Base-by-base conservation (phyloP, 2,797 vertebrate species). In the Chelonia mydas region DNA sequence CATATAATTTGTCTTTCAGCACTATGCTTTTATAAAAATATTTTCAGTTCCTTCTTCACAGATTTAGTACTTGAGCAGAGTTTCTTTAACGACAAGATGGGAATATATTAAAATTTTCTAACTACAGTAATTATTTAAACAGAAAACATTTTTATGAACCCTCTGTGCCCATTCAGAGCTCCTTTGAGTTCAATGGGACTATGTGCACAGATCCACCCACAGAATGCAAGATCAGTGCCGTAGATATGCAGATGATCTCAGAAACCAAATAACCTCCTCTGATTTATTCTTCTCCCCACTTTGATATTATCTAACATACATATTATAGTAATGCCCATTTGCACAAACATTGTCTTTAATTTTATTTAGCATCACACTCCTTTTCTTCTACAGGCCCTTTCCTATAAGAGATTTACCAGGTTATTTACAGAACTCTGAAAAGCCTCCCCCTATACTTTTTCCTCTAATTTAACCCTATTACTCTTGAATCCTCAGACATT, bases 1-100 rank as follows among this genome's bases (percentile, higher is more conserved):
- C 8, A 19, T 83, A 76, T 23, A 93, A 92, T 81, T 96, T 96
- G 61, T 89, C 47, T 92, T 41, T 72, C 68, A 72, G 37, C 23
- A 90, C 86, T 94, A 86, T 2, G 0, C 91, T 96, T 95, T 76
- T 90, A 94, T 65, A 65, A 89, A 89, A 81, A 54, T 90, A 90
- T 88, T 92, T 94, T 96, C 83, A 87, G 76, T 95, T 97, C 81
- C 87, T 19, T 5, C 83, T 96, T 93, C 84, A 92, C 88, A 88
- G 81, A 54, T 23, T 72, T 47, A 2, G 3, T 59, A 85, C 45
- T 55, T 79, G 53, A 87, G 55, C 87, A 88, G 83, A 61, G 87
- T 31, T 74, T 92, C 54, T 92, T 91, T 47, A 77, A 88, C 92
- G 41, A 37, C 17, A 72, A 61, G 31, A 33, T 1, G 7, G 31